phyloP scores from a whole-genome alignment of 2,888 invertebrate species.

The Cephonodes hylas region DNA sequence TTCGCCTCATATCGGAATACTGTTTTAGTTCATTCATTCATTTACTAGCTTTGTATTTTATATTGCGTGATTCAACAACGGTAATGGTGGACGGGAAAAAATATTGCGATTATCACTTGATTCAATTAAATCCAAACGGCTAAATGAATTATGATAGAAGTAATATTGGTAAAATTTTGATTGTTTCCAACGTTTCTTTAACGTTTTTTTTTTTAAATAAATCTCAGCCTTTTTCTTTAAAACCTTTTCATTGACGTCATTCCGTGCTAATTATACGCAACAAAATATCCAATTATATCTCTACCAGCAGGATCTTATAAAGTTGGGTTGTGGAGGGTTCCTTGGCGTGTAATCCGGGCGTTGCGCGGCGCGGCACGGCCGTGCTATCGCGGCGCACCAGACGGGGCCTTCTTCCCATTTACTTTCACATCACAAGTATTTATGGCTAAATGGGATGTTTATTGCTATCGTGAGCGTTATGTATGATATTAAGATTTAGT shows the following conservation, averaged over 20 bases:
- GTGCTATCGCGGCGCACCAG: slow-evolving; percentile 58
- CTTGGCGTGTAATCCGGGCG: slow-evolving; percentile 55
- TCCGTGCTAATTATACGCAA: background rate
- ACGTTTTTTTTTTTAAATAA: too few relatives aligned
- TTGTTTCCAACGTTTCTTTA: background rate
- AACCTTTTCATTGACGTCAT: too few relatives aligned
- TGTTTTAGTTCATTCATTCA: too few relatives aligned
- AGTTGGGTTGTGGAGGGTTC: slow-evolving; percentile 51
- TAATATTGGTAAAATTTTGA: background rate
- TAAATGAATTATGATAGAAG: background rate
- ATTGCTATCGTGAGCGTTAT: background rate
- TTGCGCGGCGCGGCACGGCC: slow-evolving; percentile 55
- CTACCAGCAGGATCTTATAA: slow-evolving; percentile 31
- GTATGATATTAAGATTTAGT: background rate
- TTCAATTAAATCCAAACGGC: too few relatives aligned
- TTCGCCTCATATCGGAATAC: too few relatives aligned
- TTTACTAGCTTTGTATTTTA: too few relatives aligned
- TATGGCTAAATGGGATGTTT: slow-evolving; percentile 6
- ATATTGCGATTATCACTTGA: too few relatives aligned
- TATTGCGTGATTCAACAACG: too few relatives aligned
- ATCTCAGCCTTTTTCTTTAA: too few relatives aligned
- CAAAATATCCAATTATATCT: background rate
- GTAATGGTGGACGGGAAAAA: too few relatives aligned
- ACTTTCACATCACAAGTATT: slow-evolving; percentile 13
- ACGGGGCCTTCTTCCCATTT: slow-evolving; percentile 25